Base-by-base conservation (phyloP, 2,113 vertebrate genomes). In the Cyanistes caeruleus region DNA sequence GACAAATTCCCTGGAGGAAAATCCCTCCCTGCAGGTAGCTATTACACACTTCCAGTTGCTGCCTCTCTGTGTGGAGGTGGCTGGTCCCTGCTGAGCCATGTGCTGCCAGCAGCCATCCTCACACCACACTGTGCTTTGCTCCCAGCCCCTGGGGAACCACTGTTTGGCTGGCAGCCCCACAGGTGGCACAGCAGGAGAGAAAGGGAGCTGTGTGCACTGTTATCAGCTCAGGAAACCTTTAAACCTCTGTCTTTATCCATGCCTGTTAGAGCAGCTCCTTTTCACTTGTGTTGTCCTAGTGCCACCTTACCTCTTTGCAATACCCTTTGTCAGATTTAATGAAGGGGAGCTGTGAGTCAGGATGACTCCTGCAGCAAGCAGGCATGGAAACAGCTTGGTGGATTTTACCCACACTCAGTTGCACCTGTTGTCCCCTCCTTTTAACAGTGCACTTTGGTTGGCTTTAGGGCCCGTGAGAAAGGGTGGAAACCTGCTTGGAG, bases 61-160 rank as follows among this genome's bases (percentile, higher is more conserved):
- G 52, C 52, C 33, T 86, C 0, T 0, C 67, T 64, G 53, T 1
- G 1, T 73, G 59, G 51, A 67, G 60, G 30, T 39, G 51, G 16
- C 35, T 33, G 41, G 15, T 68, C 53, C 41, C 78, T 28, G n/a
- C 8, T 30, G 44, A 73, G 44, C 58, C 4, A 1, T 16, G 62
- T 2, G 4, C 5, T 9, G 11, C 59, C 41, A 52, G 51, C 33
- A 74, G 49, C 68, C 0, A 0, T 51, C 73, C 73, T 80, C 28
- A 16, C 0, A 1, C 51, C 0, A 0, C 7, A 1, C 48, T 58
- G 27, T 12, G 25, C 35, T 62, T 75, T 63, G n/a, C 48, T n/a
- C 1, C 0, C 48, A 51, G 69, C 4, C 35, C 23, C 44, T 0
- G 2, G n/a, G 53, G 13, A 79, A 2, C 15, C n/a, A 12, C 43